Evolutionary conservation across 2,113 vertebrate species (phyloP).

Genomic region (Daphoenositta chrysoptera): DNA sequence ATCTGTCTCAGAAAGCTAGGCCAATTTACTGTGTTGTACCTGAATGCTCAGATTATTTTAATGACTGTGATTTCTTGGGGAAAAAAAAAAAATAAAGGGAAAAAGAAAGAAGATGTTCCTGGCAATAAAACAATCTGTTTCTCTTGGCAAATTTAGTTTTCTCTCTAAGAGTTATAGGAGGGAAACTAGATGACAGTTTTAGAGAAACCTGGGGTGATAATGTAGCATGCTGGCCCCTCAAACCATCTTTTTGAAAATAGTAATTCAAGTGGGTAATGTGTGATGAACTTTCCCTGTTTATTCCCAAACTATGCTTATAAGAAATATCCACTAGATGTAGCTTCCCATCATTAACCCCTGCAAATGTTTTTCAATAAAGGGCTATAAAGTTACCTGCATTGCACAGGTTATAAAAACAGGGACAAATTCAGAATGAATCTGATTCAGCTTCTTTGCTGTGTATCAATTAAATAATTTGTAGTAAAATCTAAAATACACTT

Average conservation of each 20-base stretch:
- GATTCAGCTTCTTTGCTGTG: neutral
- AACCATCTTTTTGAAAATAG: neutral
- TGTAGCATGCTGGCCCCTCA: neutral
- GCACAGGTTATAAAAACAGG: neutral
- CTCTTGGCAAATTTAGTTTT: constrained; percentile 27
- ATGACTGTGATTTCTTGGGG: constrained; percentile 17
- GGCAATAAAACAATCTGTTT: constrained; percentile 20
- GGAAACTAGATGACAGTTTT: neutral
- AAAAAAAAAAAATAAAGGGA: neutral
- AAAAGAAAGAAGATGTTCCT: neutral
- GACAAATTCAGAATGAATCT: neutral
- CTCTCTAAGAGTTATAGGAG: neutral
- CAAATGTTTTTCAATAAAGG: neutral
- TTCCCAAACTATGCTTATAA: neutral
- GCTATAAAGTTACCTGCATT: neutral
- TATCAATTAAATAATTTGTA: neutral
- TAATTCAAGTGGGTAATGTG: neutral
- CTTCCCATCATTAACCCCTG: neutral
- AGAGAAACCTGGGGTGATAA: neutral
- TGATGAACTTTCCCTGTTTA: neutral
- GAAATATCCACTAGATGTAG: neutral
- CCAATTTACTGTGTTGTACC: neutral
- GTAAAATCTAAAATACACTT: neutral
- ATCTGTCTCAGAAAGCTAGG: neutral
- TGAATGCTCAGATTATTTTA: constrained; percentile 41